These are phyloP conservation scores for Bugulina stolonifera DNA, from an alignment of 2,888 invertebrate genomes.

Conservation along the genomic window DNA sequence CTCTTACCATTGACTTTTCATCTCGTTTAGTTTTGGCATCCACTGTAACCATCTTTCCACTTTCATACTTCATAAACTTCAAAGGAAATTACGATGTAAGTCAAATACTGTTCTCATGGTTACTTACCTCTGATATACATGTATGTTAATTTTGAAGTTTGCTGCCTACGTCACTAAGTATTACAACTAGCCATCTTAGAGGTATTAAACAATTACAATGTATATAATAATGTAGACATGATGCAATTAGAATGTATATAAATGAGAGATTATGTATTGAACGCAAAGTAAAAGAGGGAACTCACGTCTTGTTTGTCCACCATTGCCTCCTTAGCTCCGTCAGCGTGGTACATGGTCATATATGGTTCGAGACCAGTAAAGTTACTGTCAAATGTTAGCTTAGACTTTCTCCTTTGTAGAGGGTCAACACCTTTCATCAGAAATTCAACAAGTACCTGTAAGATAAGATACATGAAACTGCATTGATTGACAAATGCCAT, in stretches of 20 bases:
- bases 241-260: too few relatives aligned
- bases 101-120: too few relatives aligned
- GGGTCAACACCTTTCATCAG: background rate
- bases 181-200: too few relatives aligned
- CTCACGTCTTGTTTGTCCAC: background rate
- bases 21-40: background rate
- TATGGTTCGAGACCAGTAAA: background rate
- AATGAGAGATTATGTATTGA: too few relatives aligned
- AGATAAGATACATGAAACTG: too few relatives aligned
- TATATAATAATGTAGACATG: too few relatives aligned
- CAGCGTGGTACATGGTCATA: background rate
- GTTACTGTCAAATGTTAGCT: background rate
- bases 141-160: too few relatives aligned
- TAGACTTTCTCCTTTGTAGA: background rate
- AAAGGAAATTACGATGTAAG: background rate
- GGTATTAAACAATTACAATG: too few relatives aligned
- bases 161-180: too few relatives aligned
- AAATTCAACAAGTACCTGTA: conserved; percentile 11
- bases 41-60: background rate
- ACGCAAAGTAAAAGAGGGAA: too few relatives aligned
- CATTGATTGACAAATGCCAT: too few relatives aligned
- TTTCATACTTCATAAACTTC: background rate
- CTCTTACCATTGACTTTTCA: background rate
- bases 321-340: background rate
- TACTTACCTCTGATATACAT: too few relatives aligned